Conservation (phyloP, 2,797 vertebrate species). For the Eospalax fontanierii region DNA sequence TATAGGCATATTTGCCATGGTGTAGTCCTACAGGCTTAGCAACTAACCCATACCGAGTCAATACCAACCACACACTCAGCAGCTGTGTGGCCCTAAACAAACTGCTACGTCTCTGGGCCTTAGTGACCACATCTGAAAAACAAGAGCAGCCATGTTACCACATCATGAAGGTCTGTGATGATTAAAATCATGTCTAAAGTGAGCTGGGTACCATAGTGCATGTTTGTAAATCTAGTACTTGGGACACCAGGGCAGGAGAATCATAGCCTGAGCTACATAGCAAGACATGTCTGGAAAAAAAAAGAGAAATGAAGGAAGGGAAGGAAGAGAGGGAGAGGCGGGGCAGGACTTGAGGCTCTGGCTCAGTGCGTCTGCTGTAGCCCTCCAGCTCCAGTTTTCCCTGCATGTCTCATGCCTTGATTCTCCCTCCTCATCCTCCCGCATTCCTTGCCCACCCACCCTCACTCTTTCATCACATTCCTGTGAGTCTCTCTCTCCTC, state of each 20-base stretch:
- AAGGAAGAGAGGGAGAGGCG: background rate
- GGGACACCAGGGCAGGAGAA: background rate
- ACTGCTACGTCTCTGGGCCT: background rate
- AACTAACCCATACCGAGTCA: background rate
- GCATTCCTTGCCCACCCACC: background rate
- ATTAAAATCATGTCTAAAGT: background rate
- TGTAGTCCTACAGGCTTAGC: background rate
- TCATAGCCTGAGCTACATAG: background rate
- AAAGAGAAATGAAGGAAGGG: background rate
- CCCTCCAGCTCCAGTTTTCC: background rate
- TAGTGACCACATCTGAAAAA: background rate
- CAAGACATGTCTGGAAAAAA: background rate
- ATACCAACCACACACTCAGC: background rate
- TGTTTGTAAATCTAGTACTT: background rate
- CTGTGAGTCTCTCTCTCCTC: background rate
- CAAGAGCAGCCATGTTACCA: no score
- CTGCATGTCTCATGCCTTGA: no score
- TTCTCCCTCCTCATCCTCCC: background rate
- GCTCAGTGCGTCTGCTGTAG: no score
- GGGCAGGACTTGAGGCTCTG: no score
- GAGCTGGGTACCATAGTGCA: background rate
- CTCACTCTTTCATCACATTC: fast-evolving
- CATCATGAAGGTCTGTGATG: background rate
- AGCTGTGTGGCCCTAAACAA: background rate
- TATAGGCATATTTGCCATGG: background rate